phyloP scores from a whole-genome alignment of 2,888 invertebrate species.

The Exocentrus adspersus region DNA sequence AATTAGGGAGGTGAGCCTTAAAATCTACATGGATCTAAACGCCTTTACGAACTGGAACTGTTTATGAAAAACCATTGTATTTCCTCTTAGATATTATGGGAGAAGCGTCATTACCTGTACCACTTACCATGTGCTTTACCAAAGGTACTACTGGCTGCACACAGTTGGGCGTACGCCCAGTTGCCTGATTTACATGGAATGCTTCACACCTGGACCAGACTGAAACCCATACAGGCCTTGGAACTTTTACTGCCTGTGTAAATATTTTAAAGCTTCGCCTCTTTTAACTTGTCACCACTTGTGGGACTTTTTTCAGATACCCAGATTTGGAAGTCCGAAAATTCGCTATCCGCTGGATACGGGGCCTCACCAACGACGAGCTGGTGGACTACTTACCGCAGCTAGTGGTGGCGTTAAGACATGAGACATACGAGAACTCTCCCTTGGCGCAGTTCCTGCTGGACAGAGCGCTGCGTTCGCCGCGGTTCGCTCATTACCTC shows the following conservation, averaged over 20 bases:
- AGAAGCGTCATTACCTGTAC: slow-evolving; percentile 90
- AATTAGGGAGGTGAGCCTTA: slow-evolving; percentile 74
- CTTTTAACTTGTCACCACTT: too few species aligned
- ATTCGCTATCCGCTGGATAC: slow-evolving; percentile 85
- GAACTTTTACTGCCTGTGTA: slow-evolving; percentile 93
- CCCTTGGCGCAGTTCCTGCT: slow-evolving; percentile 84
- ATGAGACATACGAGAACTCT: slow-evolving; percentile 91
- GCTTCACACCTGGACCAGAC: slow-evolving; percentile 85
- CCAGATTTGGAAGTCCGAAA: slow-evolving; percentile 90
- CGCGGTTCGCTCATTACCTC: slow-evolving; percentile 92
- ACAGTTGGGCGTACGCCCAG: slow-evolving; percentile 91
- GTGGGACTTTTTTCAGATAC: too few species aligned
- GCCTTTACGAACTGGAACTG: too few species aligned
- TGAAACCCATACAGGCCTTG: slow-evolving; percentile 89
- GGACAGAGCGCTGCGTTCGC: slow-evolving; percentile 84
- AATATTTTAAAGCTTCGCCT: slow-evolving; percentile 30
- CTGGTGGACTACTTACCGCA: slow-evolving; percentile 93
- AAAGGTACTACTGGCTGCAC: slow-evolving; percentile 85
- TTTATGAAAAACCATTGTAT: too few species aligned
- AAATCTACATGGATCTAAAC: too few species aligned
- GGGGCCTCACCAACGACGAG: slow-evolving; percentile 84
- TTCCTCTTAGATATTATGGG: slow-evolving; percentile 84
- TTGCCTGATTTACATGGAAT: slow-evolving; percentile 88
- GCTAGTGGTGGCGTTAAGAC: slow-evolving; percentile 88
- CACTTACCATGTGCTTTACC: slow-evolving; percentile 86